Percentiles rank a stretch among this genome's conserved stretches.
Evolutionary conservation across 2,888 invertebrate species (phyloP).

Genomic region (Portevinia maculata): DNA sequence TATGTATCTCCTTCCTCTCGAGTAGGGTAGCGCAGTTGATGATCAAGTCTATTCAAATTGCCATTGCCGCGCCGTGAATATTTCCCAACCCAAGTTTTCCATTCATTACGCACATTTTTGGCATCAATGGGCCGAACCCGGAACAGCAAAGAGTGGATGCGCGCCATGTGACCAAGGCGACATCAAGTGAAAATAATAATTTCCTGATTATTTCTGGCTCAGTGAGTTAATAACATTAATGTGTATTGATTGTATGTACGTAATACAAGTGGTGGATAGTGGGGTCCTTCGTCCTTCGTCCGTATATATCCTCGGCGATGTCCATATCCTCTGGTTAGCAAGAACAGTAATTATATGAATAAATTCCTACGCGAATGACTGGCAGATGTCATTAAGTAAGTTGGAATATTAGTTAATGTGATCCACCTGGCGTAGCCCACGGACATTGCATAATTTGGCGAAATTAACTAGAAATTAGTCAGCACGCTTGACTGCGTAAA

Average conservation of each 20-base stretch:
- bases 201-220: conserved; percentile 51
- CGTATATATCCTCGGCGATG: neutral
- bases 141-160: neutral
- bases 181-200: conserved; percentile 44
- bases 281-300: neutral
- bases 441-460: conserved; percentile 14
- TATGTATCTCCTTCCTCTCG: conserved; percentile 89
- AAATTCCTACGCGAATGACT: conserved; percentile 33
- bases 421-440: conserved; percentile 39
- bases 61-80: conserved; percentile 25
- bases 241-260: conserved; percentile 48
- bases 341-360: conserved; percentile 28
- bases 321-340: conserved; percentile 2
- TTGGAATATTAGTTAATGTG: conserved; percentile 46
- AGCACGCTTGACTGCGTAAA: conserved; percentile 12
- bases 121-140: conserved; percentile 1
- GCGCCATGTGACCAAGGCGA: neutral
- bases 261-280: conserved; percentile 6
- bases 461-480: conserved; percentile 32
- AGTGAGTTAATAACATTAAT: conserved; percentile 53
- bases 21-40: conserved; percentile 85
- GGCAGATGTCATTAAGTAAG: conserved; percentile 44
- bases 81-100: conserved; percentile 21
- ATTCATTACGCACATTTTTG: conserved; percentile 26
- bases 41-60: conserved; percentile 91